Evolutionary conservation across 2,888 invertebrate species (phyloP).

Genomic region (Colostygia pectinataria): DNA sequence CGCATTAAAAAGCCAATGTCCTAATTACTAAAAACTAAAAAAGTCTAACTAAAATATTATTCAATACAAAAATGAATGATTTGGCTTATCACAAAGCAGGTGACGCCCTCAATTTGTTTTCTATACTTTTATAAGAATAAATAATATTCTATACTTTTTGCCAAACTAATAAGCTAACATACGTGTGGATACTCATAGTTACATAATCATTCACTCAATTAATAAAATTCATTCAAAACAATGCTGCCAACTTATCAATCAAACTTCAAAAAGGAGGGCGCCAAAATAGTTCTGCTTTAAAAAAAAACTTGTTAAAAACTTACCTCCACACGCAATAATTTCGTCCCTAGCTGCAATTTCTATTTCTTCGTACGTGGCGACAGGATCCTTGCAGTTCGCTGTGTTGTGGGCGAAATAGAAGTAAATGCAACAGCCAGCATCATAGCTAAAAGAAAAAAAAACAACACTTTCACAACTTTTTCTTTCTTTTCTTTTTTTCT

Average conservation of each 20-base stretch:
- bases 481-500: too few relatives aligned
- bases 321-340: conserved; percentile 93
- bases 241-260: background rate
- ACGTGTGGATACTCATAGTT: too few relatives aligned
- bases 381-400: conserved; percentile 85
- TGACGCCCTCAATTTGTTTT: too few relatives aligned
- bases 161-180: too few relatives aligned
- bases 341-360: conserved; percentile 95
- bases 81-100: too few relatives aligned
- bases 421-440: conserved; percentile 98
- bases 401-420: conserved; percentile 95
- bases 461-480: too few relatives aligned
- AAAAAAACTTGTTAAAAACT: conserved; percentile 15
- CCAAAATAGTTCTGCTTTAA: background rate
- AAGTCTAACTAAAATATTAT: too few relatives aligned
- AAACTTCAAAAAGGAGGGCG: background rate
- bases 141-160: too few relatives aligned
- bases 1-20: too few relatives aligned
- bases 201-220: background rate
- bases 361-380: conserved; percentile 91
- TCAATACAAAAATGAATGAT: too few relatives aligned
- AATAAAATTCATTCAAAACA: background rate
- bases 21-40: too few relatives aligned
- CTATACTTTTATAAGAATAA: too few relatives aligned
- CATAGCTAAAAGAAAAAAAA: conserved; percentile 83